phyloP scores from a whole-genome alignment of 2,888 invertebrate species.

The Drosophila aldrichi region DNA sequence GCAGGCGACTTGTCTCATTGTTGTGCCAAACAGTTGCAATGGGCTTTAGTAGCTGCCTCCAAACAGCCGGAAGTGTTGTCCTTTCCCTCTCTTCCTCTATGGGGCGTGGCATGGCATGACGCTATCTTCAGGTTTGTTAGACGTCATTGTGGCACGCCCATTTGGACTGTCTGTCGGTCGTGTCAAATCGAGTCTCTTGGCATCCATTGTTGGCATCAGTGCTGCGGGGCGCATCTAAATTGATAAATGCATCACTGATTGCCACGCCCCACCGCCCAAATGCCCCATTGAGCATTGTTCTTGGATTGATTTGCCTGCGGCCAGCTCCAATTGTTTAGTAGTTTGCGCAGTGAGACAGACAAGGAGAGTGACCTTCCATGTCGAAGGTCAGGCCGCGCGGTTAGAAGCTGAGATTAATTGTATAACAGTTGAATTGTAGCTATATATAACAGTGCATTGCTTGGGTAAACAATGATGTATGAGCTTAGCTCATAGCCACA shows the following conservation, averaged over 20 bases:
- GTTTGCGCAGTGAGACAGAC: not conserved
- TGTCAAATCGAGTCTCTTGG: constrained; percentile 67
- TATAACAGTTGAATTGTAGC: constrained; percentile 26
- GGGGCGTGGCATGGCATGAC: constrained; percentile 23
- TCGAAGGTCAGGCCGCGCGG: constrained; percentile 13
- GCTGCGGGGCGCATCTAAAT: constrained; percentile 71
- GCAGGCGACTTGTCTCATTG: constrained; percentile 30
- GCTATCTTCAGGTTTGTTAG: constrained; percentile 70
- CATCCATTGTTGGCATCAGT: constrained; percentile 62
- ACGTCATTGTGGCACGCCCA: constrained; percentile 56
- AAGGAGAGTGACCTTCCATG: not conserved
- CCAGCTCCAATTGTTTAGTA: constrained; percentile 22
- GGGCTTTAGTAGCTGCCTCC: constrained; percentile 48
- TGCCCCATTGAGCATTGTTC: constrained; percentile 33
- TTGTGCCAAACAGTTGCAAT: constrained; percentile 67
- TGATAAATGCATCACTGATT: constrained; percentile 69
- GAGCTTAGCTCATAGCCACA: too few species aligned
- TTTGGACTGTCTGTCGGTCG: constrained; percentile 38
- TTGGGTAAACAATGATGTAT: too few species aligned
- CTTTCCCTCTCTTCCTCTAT: not conserved
- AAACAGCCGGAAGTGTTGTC: constrained; percentile 70
- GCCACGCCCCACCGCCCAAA: not conserved
- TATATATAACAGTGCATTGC: not conserved
- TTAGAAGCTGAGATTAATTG: constrained; percentile 1
- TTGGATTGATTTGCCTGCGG: constrained; percentile 33